phyloP scores from a whole-genome alignment of 2,113 vertebrate species.

The Phalacrocorax aristotelis region DNA sequence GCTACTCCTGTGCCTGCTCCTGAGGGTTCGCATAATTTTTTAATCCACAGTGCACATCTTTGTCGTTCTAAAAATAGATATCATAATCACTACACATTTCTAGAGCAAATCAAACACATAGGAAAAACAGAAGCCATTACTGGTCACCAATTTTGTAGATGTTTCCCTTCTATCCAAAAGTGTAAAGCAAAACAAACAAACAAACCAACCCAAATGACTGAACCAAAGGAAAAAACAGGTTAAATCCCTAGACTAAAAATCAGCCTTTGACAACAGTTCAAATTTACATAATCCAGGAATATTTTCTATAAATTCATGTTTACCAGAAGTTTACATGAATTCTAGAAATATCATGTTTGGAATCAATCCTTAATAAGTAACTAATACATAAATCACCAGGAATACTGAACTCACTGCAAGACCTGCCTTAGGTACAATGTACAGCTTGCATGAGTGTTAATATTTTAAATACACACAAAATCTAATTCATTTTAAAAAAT shows the following conservation, averaged over 20 bases:
- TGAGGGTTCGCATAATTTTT: conserved; percentile 88
- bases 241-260: neutral
- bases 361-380: neutral
- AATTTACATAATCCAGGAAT: neutral
- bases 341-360: neutral
- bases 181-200: neutral
- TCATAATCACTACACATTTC: neutral
- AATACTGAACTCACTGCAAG: neutral
- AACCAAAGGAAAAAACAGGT: neutral
- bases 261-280: neutral
- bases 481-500: neutral
- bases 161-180: neutral
- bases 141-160: neutral
- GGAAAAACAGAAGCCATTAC: neutral
- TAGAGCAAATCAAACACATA: neutral
- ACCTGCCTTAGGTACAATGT: neutral
- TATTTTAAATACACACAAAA: conserved; percentile 8
- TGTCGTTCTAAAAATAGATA: conserved; percentile 80
- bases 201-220: rapidly evolving
- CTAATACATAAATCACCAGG: neutral
- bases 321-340: neutral
- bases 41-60: conserved; percentile 90
- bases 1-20: conserved; percentile 74
- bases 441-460: neutral
- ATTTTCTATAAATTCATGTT: neutral